Base-by-base conservation (phyloP, 2,888 invertebrate species). In the Sarcophaga carnaria region DNA sequence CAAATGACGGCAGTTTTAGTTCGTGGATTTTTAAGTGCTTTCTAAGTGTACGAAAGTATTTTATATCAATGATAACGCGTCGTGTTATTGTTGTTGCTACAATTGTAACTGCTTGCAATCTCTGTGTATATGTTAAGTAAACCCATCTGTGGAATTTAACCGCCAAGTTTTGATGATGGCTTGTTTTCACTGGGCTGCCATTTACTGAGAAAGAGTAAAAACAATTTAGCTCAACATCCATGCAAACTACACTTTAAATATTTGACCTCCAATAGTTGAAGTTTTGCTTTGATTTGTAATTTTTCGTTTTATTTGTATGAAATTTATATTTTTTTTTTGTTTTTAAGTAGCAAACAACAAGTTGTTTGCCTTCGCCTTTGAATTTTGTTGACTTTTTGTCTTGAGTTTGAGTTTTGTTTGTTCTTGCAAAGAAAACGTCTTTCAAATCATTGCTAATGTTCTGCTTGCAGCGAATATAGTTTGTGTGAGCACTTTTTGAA, bases 11-110 rank as follows among this genome's bases (percentile, higher is more conserved):
- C 67, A 72, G 25, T 62, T 70, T 64, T 63, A 67, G 60, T 71
- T 76, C 54, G 76, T 71, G 45, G 82, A 82, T 62, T 72, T 86
- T 80, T 86, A 86, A 86, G 75, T 82, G 86, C 71, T 86, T 83
- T 82, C 59, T 67, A 79, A 80, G 79, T 75, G 66, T 75, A 69
- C 66, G 63, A 54, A 54, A 81, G 47, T 81, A 59, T 74, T 67
- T 85, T 77, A 17, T 47, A 49, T 80, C 54, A 62, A 63, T 74
- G 63, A 17, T 27, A 59, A 66, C 17, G 22, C 60, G 12, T 66
- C 22, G 54, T 49, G 20, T 63, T 70, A 76, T 47, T 80, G 10
- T 66, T 71, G 22, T 71, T 71, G n/a, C 20, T 47, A 47, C 12
- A 37, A n/a, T n/a, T 14, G 17, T 4, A 27, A 71, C 22, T 49